Conservation (phyloP, 2,797 vertebrate genomes). For the Anguilla pacifica region DNA sequence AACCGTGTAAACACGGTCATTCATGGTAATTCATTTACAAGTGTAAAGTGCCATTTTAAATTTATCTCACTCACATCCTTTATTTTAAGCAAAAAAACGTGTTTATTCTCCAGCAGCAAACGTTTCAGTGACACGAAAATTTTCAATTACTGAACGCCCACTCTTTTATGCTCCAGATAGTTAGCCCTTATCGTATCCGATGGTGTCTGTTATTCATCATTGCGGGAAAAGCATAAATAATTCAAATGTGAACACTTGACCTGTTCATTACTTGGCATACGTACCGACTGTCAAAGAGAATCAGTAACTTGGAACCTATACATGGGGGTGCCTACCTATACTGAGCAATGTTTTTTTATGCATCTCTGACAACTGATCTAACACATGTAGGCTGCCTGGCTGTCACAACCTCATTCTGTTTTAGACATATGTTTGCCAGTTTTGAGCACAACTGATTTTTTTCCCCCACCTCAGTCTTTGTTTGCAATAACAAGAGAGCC, state of each 20-base stretch:
- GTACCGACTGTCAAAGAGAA: background rate
- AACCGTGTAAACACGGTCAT: background rate
- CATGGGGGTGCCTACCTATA: background rate
- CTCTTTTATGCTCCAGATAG: background rate
- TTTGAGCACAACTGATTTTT: no score
- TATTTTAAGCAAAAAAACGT: background rate
- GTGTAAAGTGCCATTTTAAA: background rate
- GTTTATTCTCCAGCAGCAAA: constrained; percentile 2
- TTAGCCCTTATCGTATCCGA: background rate
- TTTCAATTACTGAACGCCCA: background rate
- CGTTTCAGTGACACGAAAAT: background rate
- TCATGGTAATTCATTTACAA: background rate
- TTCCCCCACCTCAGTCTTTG: no score
- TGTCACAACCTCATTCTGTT: background rate
- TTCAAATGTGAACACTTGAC: background rate
- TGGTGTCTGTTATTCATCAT: background rate
- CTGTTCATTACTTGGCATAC: background rate
- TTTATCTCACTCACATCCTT: background rate
- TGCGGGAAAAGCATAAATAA: background rate
- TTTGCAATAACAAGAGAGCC: no score
- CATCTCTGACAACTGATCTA: background rate
- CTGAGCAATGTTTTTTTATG: background rate
- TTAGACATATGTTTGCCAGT: no score
- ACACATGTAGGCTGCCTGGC: background rate
- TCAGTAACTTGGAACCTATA: background rate